These are phyloP conservation scores for Kuschelorhynchus macadamiae DNA, from an alignment of 2,888 invertebrate genomes.

Conservation along the genomic window DNA sequence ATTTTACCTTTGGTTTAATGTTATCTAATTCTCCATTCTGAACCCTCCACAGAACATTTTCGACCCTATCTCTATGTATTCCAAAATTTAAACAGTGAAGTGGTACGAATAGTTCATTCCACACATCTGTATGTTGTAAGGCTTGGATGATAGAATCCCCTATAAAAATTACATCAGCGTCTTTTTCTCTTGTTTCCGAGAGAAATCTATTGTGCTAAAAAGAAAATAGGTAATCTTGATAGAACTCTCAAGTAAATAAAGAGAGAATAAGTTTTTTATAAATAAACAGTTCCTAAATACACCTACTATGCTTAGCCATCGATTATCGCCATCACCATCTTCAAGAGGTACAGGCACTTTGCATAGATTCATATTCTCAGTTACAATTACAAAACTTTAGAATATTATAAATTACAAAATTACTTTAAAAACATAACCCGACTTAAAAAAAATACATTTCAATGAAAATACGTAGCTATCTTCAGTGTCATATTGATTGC, in stretches of 20 bases:
- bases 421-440: conserved; percentile 20
- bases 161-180: conserved; percentile 92
- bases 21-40: conserved; percentile 91
- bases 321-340: conserved; percentile 87
- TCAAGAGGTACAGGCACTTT: conserved; percentile 78
- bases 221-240: conserved; percentile 19
- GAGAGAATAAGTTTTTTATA: too few relatives aligned
- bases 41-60: conserved; percentile 92
- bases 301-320: conserved; percentile 86
- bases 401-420: conserved; percentile 4
- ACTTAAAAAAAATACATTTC: conserved; percentile 22
- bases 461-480: too few relatives aligned
- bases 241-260: too few relatives aligned
- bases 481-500: too few relatives aligned
- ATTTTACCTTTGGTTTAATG: conserved; percentile 88
- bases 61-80: conserved; percentile 88
- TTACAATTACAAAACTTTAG: too few relatives aligned
- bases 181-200: conserved; percentile 87
- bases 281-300: too few relatives aligned
- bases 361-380: conserved; percentile 78
- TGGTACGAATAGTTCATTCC: conserved; percentile 92
- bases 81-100: conserved; percentile 94
- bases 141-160: conserved; percentile 91
- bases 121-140: conserved; percentile 86
- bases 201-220: conserved; percentile 88